These are phyloP conservation scores for Hypsibius dujardini DNA, from an alignment of 1,140 invertebrate genomes.

Conservation along the genomic window DNA sequence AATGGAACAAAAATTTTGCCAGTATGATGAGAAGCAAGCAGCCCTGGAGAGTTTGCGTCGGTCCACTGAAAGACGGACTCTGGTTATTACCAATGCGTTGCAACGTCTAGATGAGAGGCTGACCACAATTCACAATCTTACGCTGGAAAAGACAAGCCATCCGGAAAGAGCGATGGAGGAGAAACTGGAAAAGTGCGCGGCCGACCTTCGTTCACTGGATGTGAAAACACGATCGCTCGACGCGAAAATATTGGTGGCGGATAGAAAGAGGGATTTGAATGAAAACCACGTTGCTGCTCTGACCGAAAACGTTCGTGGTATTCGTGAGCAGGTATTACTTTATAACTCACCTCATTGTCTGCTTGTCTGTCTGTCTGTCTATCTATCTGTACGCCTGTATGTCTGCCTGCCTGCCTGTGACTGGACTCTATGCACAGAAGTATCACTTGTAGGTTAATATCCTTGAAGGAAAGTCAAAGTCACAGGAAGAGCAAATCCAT, in stretches of 20 bases:
- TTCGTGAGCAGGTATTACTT: neutral
- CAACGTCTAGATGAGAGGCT: neutral
- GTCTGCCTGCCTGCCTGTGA: too few species aligned
- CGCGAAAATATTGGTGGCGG: neutral
- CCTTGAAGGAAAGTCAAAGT: too few species aligned
- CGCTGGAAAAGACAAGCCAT: neutral
- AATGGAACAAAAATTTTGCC: neutral
- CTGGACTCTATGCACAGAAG: too few species aligned
- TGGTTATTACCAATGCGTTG: neutral
- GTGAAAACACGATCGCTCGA: conserved; percentile 1
- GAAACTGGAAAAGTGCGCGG: neutral
- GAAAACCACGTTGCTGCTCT: neutral
- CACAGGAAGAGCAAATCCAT: neutral
- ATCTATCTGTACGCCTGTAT: too few species aligned
- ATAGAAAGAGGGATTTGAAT: neutral
- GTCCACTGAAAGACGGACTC: neutral
- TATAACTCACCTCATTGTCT: too few species aligned
- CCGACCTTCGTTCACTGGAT: neutral
- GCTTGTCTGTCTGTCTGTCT: too few species aligned
- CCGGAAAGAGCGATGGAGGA: neutral
- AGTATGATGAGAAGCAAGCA: neutral
- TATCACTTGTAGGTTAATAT: too few species aligned
- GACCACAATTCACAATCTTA: neutral
- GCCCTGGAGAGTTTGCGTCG: neutral
- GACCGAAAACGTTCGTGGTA: neutral